Percentiles rank a stretch among this genome's conserved stretches.
These are phyloP conservation scores for Cryptomyrus ogoouensis DNA, from an alignment of 2,113 vertebrate species.

Conservation along the genomic window DNA sequence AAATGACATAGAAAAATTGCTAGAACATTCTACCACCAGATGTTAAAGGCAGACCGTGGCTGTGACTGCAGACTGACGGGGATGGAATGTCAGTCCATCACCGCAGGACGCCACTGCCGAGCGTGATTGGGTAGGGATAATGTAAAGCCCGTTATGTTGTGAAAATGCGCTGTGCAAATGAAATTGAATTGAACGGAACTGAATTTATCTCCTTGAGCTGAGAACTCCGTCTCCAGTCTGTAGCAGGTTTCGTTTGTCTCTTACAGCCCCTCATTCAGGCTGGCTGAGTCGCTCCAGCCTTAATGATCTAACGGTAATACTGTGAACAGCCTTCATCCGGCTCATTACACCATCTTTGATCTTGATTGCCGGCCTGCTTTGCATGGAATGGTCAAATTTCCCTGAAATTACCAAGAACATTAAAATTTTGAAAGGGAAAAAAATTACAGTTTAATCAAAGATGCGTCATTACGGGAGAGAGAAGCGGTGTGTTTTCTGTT, in stretches of 20 bases:
- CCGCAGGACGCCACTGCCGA: rapidly evolving
- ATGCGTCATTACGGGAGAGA: not conserved
- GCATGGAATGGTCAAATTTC: not conserved
- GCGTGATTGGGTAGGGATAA: not conserved
- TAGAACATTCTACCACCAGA: not conserved
- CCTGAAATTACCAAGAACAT: not conserved
- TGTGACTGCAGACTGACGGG: not conserved
- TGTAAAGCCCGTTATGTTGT: not conserved
- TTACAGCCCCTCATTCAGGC: not conserved
- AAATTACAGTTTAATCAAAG: not conserved
- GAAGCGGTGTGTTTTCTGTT: not conserved
- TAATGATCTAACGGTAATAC: not conserved
- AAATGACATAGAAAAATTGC: not conserved
- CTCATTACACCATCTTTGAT: not conserved
- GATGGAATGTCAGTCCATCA: not conserved
- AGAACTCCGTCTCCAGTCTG: not conserved
- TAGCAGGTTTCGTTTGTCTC: not conserved
- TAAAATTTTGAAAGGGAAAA: not conserved
- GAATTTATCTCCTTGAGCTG: not conserved
- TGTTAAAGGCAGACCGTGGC: not conserved
- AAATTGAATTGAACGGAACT: not conserved
- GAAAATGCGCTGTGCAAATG: not conserved
- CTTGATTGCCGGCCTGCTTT: not conserved
- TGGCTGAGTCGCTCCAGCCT: not conserved
- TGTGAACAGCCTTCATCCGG: not conserved